phyloP scores from a whole-genome alignment of 2,888 invertebrate genomes.

The Diarsia dahlii region DNA sequence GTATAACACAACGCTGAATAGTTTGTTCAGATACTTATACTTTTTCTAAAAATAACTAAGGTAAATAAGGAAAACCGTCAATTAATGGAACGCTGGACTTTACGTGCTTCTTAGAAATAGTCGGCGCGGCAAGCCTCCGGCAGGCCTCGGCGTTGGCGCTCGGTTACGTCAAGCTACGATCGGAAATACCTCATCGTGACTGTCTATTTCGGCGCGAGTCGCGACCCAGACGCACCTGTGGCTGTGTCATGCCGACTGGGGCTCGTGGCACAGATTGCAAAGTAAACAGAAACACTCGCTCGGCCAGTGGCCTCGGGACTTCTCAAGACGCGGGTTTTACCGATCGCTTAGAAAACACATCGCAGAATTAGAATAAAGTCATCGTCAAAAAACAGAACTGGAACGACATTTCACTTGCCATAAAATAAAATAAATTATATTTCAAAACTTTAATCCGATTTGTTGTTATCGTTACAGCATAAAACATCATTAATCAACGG shows the following conservation, averaged over 20 bases:
- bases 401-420: slow-evolving; percentile 46
- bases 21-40: slow-evolving; percentile 15
- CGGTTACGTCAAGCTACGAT: slow-evolving; percentile 73
- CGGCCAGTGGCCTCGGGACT: slow-evolving; percentile 27
- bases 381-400: slow-evolving; percentile 14
- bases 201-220: slow-evolving; percentile 69
- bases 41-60: slow-evolving; percentile 44
- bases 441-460: slow-evolving; percentile 74
- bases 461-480: slow-evolving; percentile 70
- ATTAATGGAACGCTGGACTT: slow-evolving; percentile 64
- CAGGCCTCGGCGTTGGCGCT: slow-evolving; percentile 60
- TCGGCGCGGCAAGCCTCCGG: slow-evolving; percentile 63
- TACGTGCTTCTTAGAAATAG: slow-evolving; percentile 78
- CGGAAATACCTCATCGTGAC: slow-evolving; percentile 81
- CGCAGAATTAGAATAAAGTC: slow-evolving; percentile 4
- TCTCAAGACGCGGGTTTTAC: slow-evolving; percentile 48
- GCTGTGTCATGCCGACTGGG: slow-evolving; percentile 32
- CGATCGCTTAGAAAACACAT: slow-evolving; percentile 18
- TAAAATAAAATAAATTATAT: slow-evolving; percentile 52
- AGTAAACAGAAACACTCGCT: slow-evolving; percentile 49
- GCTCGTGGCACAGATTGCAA: slow-evolving; percentile 32
- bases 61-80: slow-evolving; percentile 78
- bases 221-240: slow-evolving; percentile 44
- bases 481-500: slow-evolving; percentile 83
- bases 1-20: slow-evolving; percentile 1